phyloP scores from a whole-genome alignment of 92 coral and sea anemone genomes.

The Siderastrea siderea region DNA sequence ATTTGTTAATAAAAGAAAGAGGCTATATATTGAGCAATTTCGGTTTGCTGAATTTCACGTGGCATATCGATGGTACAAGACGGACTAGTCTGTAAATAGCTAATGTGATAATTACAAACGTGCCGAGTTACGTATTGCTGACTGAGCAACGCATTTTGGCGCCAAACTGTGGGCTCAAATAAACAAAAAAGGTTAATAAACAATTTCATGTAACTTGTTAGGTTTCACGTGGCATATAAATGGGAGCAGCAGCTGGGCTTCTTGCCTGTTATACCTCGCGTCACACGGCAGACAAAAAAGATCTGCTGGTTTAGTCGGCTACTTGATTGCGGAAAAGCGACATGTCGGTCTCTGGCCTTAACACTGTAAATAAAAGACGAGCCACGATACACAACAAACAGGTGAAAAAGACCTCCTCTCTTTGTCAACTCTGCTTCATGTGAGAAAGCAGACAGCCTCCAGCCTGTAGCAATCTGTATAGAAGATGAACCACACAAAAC shows the following conservation, averaged over 20 bases:
- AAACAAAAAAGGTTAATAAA: no score
- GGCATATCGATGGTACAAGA: no score
- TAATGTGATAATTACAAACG: no score
- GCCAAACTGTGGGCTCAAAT: not conserved
- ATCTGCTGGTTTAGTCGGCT: not conserved
- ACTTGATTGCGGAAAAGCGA: not conserved
- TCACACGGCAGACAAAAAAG: not conserved
- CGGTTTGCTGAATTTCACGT: not conserved
- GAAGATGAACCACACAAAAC: not conserved
- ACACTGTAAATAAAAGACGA: no score
- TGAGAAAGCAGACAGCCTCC: not conserved
- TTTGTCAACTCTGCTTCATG: no score
- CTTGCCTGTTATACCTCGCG: not conserved
- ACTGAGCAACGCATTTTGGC: not conserved
- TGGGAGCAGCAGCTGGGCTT: not conserved
- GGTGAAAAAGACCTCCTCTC: no score
- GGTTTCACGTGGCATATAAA: not conserved
- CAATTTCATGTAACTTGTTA: no score
- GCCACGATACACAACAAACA: no score
- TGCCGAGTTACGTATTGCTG: not conserved
- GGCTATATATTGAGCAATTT: not conserved
- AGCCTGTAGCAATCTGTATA: not conserved
- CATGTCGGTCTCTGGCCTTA: not conserved
- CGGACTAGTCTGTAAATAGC: no score
- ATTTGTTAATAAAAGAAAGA: no score